These are phyloP conservation scores for Phasianus colchicus DNA, from an alignment of 2,113 vertebrate species.

Conservation along the genomic window DNA sequence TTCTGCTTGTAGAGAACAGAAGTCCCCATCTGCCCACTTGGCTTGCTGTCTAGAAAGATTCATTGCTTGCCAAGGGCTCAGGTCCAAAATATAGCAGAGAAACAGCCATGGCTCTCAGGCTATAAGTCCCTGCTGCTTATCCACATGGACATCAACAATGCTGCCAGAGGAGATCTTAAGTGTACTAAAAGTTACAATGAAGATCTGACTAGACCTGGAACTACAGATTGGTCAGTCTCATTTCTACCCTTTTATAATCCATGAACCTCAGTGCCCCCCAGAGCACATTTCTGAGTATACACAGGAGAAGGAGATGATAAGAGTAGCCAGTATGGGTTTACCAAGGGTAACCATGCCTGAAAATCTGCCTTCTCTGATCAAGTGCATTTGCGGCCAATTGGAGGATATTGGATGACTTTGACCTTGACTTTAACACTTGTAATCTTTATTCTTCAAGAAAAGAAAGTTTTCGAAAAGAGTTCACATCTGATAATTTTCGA, in stretches of 20 bases:
- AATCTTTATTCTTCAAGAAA: too few species aligned
- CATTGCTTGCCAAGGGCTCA: not conserved
- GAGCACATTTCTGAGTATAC: not conserved
- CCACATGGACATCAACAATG: not conserved
- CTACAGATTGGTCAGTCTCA: not conserved
- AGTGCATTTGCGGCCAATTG: not conserved
- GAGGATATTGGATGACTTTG: not conserved
- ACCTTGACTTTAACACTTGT: not conserved
- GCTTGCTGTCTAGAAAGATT: not conserved
- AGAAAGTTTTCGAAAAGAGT: too few species aligned
- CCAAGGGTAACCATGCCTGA: not conserved
- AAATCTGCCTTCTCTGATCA: not conserved
- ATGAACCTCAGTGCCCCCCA: not conserved
- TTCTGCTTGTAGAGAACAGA: not conserved
- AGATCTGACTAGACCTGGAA: not conserved
- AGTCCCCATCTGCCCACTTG: slow-evolving; percentile 28
- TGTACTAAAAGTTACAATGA: not conserved
- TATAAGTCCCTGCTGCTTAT: not conserved
- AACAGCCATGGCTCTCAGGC: not conserved
- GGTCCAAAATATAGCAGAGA: not conserved
- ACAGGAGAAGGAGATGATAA: not conserved
- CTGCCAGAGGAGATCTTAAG: not conserved
- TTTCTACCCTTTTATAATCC: not conserved
- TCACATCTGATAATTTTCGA: too few species aligned
- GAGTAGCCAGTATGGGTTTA: not conserved